Evolutionary conservation across 1,140 invertebrate species (phyloP), one percentile per base, ranked within the genome.

Genomic region (Colletes gigas): DNA sequence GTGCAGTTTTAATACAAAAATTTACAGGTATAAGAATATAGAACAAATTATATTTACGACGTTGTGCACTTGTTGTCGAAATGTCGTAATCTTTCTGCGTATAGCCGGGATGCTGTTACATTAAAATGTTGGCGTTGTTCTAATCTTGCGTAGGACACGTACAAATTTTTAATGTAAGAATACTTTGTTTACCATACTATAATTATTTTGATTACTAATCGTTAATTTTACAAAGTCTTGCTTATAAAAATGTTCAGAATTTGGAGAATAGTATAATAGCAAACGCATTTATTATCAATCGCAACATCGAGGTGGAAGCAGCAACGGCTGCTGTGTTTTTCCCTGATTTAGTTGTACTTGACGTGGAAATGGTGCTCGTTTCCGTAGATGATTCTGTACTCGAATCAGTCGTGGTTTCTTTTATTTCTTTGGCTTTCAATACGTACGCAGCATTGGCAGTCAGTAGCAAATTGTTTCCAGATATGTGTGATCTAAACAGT

Each of bases 381-480:
- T 59, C 19, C 9, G n/a, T 15, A 14, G 17, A 52, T 12, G 65
- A 15, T 19, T 19, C n/a, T 0, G n/a, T 59, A 21, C 4, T n/a
- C 4, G 44, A 19, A 3, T 3, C 8, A 9, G 17, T 47, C 19
- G 65, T 50, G 1, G 15, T 47, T 66, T 15, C n/a, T 6, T 6
- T 10, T 8, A 8, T 7, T 21, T 71, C 54, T 4, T 68, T 3
- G 1, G 17, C 60, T 41, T 54, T 83, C 41, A 83, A 66, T 44
- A 89, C 82, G 15, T 85, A 55, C 10, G 83, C 82, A 39, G 83
- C 81, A 65, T 88, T 87, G n/a, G 75, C 79, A 15, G 83, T 82
- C 44, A 84, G 80, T 10, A 39, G 17, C 8, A 88, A 47, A 57
- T 59, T 75, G 9, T 73, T 19, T 19, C 50, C 21, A 2, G 55